Evolutionary conservation across 2,113 vertebrate genomes (phyloP).

Genomic region (Ailuropoda melanoleuca): DNA sequence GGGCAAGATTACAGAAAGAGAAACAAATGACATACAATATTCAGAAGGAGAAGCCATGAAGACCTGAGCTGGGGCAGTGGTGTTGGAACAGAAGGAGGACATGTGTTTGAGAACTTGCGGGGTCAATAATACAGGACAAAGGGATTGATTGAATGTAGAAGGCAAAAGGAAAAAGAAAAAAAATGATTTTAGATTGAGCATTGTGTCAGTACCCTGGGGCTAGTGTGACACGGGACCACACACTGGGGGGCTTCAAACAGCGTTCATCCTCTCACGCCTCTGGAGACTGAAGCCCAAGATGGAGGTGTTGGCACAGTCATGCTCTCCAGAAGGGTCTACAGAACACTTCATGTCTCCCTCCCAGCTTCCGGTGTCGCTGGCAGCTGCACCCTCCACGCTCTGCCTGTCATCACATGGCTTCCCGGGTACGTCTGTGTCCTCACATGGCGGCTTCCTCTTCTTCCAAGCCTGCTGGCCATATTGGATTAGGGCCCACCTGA

Average conservation of each 20-base stretch:
- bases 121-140: no score
- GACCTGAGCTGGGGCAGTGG: no score
- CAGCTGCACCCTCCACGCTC: not conserved
- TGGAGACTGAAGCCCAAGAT: not conserved
- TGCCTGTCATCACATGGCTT: not conserved
- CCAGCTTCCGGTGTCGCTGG: accelerated
- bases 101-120: not conserved
- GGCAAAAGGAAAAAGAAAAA: not conserved
- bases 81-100: not conserved
- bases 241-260: not conserved
- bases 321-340: not conserved
- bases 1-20: not conserved
- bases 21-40: not conserved
- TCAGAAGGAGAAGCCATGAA: not conserved
- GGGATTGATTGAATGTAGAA: not conserved
- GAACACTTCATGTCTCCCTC: not conserved
- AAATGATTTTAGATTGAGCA: not conserved
- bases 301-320: accelerated
- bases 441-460: not conserved
- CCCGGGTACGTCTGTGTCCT: not conserved
- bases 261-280: not conserved
- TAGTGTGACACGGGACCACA: not conserved
- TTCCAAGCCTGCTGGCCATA: no score
- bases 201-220: not conserved
- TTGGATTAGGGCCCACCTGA: not conserved